Evolutionary conservation across 2,797 vertebrate species (phyloP), one percentile per base, ranked within the genome.

Genomic region (Botia kubotai): DNA sequence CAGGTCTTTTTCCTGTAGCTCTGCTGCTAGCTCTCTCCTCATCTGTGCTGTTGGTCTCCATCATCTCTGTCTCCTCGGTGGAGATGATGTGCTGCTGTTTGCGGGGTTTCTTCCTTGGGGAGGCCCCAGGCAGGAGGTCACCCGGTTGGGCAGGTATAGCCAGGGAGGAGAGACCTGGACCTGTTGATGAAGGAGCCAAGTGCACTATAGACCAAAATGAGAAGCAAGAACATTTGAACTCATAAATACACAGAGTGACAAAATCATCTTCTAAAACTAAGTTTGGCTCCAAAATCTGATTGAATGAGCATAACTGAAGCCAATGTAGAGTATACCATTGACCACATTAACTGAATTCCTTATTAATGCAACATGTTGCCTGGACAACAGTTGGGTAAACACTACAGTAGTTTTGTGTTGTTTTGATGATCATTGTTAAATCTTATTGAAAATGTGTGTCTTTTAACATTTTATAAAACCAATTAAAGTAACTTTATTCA

Each of bases 21-120:
- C 98, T 94, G 83, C 95, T 92, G 21, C 94, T 92, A 53, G 94
- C 92, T 88, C 96, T 97, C 87, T 99, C 98, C 63, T 99, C 98
- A 1, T 99, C 29, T 29, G 29, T 29, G 29, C 29, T 29, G 29
- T 29, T 29, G 29, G 29, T 29, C 29, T 29, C 29, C 92, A 99
- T 95, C 97, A 99, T 99, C 84, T 99, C 98, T 0, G 95, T 98
- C 89, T 99, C 98, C 89, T 99, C 98, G 0, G 97, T 99, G 21
- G 97, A 99, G 88, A 99, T 99, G 53, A 99, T 93, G 0, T 99
- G 98, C 90, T 99, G 98, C 89, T 99, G 98, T 89, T 99, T 99
- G 70, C 98, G 96, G 62, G 98, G 98, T 86, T 99, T 99, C 89
- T 99, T 99, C 82, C 98, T 94, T 0, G 97, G 98, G 0, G 98